Base-by-base conservation (phyloP, 2,797 vertebrate genomes). In the Parauchenoglanis ngamensis region DNA sequence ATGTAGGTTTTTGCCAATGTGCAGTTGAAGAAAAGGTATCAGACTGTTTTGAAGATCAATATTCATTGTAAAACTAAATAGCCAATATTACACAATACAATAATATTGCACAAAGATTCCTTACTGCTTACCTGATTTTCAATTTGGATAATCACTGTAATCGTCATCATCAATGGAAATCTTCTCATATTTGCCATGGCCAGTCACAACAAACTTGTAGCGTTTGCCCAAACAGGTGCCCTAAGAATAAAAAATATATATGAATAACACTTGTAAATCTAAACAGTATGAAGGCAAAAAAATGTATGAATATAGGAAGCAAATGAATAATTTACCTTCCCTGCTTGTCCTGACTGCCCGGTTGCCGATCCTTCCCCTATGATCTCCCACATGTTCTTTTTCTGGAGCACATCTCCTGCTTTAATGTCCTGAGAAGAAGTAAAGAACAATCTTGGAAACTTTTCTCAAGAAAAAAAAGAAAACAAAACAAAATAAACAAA, bases 161-260 rank as follows among this genome's bases (percentile, higher is more conserved):
- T 88, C n/a, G 67, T 94, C 92, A 19, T 96, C 94, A 0, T 96
- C 96, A 91, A 95, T 87, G 0, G 95, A 89, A 85, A 98, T 95
- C 92, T 98, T 99, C 95, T 98, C 97, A 7, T 99, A 99, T 92
- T 98, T 98, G 21, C 98, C 98, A 0, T 99, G 98, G 84, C 98
- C 98, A 0, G 96, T 97, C 86, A 98, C 94, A 90, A 99, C 94
- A 88, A 98, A 99, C 89, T 96, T 99, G 90, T 97, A 98, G 91
- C 94, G 97, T 92, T 97, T 98, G 86, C 95, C 94, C 84, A 94
- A 93, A 0, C 94, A 84, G 65, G 93, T 84, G 8, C 92, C 91
- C 98, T 99, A 89, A 88, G 54, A 68, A 82, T 52, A 89, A 59
- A 90, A 56, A 90, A 82, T 56, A 11, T 80, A n/a, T 54, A 28